Evolutionary conservation across 2,888 invertebrate species (phyloP).

Genomic region (Scaeva pyrastri): DNA sequence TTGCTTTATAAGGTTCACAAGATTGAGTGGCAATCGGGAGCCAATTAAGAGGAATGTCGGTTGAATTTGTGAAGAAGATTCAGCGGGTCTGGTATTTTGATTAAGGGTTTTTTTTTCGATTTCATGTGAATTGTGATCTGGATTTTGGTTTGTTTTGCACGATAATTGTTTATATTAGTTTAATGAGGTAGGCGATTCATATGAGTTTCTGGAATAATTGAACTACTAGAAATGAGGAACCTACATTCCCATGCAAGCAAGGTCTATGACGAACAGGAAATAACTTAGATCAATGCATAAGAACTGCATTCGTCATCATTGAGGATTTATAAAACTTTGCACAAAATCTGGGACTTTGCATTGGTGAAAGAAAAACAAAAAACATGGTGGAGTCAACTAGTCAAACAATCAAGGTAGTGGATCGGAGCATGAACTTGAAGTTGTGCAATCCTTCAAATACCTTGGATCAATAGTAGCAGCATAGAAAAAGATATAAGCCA

Average conservation of each 20-base stretch:
- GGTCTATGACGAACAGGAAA: constrained; percentile 5
- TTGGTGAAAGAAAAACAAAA: too few relatives aligned
- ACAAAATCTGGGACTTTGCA: too few relatives aligned
- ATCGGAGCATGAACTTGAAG: too few relatives aligned
- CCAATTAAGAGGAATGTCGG: constrained; percentile 72
- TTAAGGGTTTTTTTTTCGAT: constrained; percentile 43
- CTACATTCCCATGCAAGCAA: not conserved
- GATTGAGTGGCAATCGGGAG: constrained; percentile 30
- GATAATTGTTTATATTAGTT: constrained; percentile 33
- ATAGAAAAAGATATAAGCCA: too few relatives aligned
- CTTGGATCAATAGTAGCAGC: too few relatives aligned
- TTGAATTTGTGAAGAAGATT: constrained; percentile 18
- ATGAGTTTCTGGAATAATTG: not conserved
- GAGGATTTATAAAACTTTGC: too few relatives aligned
- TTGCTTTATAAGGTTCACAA: not conserved
- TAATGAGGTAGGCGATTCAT: constrained; percentile 6
- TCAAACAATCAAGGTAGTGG: too few relatives aligned
- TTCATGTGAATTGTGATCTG: constrained; percentile 32
- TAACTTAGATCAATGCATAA: too few relatives aligned
- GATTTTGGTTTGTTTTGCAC: not conserved
- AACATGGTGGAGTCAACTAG: too few relatives aligned
- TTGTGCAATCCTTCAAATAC: too few relatives aligned
- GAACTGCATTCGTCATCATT: too few relatives aligned
- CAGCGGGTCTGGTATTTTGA: constrained; percentile 48
- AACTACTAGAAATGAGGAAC: not conserved